A percentile compares a stretch with the other conserved stretches of the same genome.
Conservation (phyloP, 1,140 invertebrate species). For the Drosophila pseudoobscura region DNA sequence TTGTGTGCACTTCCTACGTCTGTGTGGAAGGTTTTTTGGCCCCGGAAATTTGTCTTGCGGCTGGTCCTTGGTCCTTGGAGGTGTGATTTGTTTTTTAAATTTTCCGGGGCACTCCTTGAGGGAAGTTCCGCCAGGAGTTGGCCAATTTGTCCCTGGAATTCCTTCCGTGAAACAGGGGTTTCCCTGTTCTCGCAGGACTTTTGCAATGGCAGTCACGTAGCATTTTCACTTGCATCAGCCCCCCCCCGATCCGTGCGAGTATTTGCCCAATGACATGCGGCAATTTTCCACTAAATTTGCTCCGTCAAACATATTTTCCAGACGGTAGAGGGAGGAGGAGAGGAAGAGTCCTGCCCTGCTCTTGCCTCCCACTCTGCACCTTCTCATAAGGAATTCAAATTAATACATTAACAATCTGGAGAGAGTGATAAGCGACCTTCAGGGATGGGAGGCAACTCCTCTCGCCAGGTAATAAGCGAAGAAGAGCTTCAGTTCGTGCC, state of each 20-base stretch:
- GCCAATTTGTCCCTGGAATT: slow-evolving; percentile 64
- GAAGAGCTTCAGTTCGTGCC: slow-evolving; percentile 60
- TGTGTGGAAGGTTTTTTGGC: slow-evolving; percentile 18
- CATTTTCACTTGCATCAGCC: slow-evolving; percentile 65
- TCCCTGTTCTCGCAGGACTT: slow-evolving; percentile 24
- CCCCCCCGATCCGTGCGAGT: neutral
- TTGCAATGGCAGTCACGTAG: slow-evolving; percentile 71
- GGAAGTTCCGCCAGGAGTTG: slow-evolving; percentile 21
- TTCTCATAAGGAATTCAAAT: slow-evolving; percentile 68
- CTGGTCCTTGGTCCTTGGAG: slow-evolving; percentile 42
- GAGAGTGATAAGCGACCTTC: slow-evolving; percentile 35
- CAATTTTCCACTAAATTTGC: slow-evolving; percentile 81
- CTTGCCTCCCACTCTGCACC: too few relatives aligned
- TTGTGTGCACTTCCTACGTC: slow-evolving; percentile 46
- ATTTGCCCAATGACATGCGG: slow-evolving; percentile 71
- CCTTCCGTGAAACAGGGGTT: neutral
- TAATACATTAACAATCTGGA: slow-evolving; percentile 70
- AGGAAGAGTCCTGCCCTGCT: neutral
- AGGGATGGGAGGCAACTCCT: neutral
- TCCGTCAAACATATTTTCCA: slow-evolving; percentile 75
- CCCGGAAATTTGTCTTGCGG: slow-evolving; percentile 69
- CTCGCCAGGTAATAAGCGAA: slow-evolving; percentile 69
- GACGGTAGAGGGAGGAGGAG: neutral
- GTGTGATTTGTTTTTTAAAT: slow-evolving; percentile 81
- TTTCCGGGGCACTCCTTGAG: slow-evolving; percentile 29